Base-by-base conservation (phyloP, 2,113 vertebrate species). In the Lucifuga dentata region DNA sequence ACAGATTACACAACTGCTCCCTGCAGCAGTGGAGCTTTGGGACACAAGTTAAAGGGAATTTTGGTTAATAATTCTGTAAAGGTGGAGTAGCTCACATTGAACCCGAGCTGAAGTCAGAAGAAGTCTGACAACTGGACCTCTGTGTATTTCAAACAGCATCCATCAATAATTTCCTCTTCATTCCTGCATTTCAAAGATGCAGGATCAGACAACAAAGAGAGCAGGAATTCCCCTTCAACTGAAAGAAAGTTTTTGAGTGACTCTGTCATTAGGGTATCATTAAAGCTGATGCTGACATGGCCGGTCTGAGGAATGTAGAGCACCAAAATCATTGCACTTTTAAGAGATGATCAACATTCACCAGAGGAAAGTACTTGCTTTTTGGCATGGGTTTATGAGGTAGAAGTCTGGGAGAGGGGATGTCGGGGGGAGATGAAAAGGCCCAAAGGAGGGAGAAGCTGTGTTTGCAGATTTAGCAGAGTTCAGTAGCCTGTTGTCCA, bases 381-480 rank as follows among this genome's bases (percentile, higher is more conserved):
- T 90, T 91, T 92, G 93, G 93, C 92, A 94, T 76, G 73, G 43
- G 12, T 83, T 87, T 86, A 73, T 66, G 87, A 89, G 80, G 81
- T 73, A 78, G 58, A 32, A 70, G 63, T 72, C 68, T 73, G 77
- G 39, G 1, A 58, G 66, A 57, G 67, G 83, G 74, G 68, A 77
- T 78, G 70, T 60, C 50, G 73, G 71, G 49, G 2, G 20, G 26
- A 73, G 76, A 86, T 86, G 82, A 86, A 88, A 83, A 84, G 59
- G 40, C 17, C 86, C 77, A 78, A 63, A 67, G 73, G 41, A 70
- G 74, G 82, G 68, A 44, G 75, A 85, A 71, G 58, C 73, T 81
- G 65, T 80, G 80, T 89, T 90, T 89, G 88, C 86, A 91, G 91
- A 87, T 93, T 94, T 91, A 86, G 80, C 88, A 51, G 71, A 91